Base-by-base conservation (phyloP, 2,113 vertebrate genomes). In the Coracopsis vasa region DNA sequence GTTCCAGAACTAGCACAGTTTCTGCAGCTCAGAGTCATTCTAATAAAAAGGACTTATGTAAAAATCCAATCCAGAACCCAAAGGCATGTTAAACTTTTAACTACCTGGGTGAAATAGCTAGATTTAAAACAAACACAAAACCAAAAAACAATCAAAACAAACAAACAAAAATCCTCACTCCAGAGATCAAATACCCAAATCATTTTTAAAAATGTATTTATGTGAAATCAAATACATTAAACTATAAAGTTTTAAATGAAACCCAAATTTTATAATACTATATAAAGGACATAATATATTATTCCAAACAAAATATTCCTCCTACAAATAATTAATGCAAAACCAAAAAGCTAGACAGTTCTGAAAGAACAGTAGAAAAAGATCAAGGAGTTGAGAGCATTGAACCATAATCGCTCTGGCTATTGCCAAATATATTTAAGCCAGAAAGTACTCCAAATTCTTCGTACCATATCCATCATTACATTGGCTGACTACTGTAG, bases 1-100 rank as follows among this genome's bases (percentile, higher is more conserved):
- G 2, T 66, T 91, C 33, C 39, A 61, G 4, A 73, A 70, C 27
- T 42, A 45, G 35, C 7, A 51, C 2, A 4, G 2, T 27, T 80
- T 87, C 21, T 53, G 29, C 33, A 45, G 4, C 6, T 62, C 18
- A 58, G 60, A 89, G 11, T 29, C 6, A 58, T 48, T 74, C 37
- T 44, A 35, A 56, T 58, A 66, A 28, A 78, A 86, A 56, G 0
- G 4, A 6, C 0, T 41, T 14, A 5, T 8, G 13, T 5, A 37
- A 60, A 80, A 88, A 27, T 3, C 2, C 7, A n/a, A 5, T 33
- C 23, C 29, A 90, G 13, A 73, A 60, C 7, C 4, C 14, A 17
- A 1, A 27, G 25, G 31, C 5, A 28, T 72, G 29, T 54, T 25
- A 67, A 21, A 20, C 4, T 5, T 60, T 29, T 41, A 75, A 70